Evolutionary conservation across 92 coral and sea anemone species (phyloP).

Genomic region (Anthopleura xanthogrammica): DNA sequence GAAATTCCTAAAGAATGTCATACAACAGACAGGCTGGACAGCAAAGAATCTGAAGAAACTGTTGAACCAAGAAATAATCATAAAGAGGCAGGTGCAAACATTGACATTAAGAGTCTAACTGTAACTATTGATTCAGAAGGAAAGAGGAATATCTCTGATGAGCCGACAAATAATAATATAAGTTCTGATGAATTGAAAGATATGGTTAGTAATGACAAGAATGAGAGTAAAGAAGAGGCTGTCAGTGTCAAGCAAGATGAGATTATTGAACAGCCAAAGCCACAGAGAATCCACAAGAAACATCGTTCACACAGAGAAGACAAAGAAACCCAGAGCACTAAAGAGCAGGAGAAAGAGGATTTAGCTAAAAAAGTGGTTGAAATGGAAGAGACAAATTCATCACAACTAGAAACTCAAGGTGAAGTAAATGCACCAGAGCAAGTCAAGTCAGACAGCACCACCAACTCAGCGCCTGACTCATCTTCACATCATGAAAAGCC

Average conservation of each 20-base stretch:
- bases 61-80: too few relatives aligned
- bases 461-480: not conserved
- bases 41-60: not conserved
- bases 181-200: not conserved
- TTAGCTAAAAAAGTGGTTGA: not conserved
- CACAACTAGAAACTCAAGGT: not conserved
- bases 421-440: not conserved
- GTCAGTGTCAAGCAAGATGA: not conserved
- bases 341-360: not conserved
- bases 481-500: not conserved
- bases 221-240: not conserved
- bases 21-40: not conserved
- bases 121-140: conserved; percentile 14
- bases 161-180: not conserved
- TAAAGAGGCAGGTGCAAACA: not conserved
- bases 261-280: not conserved
- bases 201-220: not conserved
- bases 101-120: not conserved
- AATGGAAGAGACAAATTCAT: not conserved
- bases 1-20: not conserved
- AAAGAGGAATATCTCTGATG: not conserved
- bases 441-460: not conserved
- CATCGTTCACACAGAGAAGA: not conserved
- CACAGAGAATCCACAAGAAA: not conserved
- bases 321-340: not conserved